Evolutionary conservation across 2,797 vertebrate species (phyloP).

Genomic region (Tadarida brasiliensis): DNA sequence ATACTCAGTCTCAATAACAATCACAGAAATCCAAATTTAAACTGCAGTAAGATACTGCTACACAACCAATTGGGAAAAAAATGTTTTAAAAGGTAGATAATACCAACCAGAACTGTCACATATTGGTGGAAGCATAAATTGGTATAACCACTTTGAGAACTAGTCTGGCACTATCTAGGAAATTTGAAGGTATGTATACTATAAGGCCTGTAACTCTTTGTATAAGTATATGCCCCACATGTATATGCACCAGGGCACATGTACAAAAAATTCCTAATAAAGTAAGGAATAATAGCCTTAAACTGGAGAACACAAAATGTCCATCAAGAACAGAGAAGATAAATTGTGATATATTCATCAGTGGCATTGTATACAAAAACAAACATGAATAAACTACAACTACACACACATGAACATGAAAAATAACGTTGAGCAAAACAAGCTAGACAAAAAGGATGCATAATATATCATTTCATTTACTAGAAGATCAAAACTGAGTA

Average conservation of each 20-base stretch:
- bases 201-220: neutral
- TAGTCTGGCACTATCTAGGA: neutral
- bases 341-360: neutral
- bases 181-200: neutral
- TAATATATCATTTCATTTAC: neutral
- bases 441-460: neutral
- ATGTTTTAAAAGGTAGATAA: neutral
- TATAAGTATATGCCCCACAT: neutral
- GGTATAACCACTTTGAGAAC: neutral
- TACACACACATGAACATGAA: neutral
- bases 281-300: neutral
- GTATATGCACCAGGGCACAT: neutral
- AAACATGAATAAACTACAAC: neutral
- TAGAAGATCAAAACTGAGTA: neutral
- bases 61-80: neutral
- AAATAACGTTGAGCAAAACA: slow-evolving; percentile 10
- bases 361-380: neutral
- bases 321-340: neutral
- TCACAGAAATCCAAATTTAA: slow-evolving; percentile 31
- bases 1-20: neutral
- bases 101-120: neutral
- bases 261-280: neutral
- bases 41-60: neutral
- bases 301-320: neutral
- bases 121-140: neutral